A percentile compares a stretch with the other conserved stretches of the same genome.
These are phyloP conservation scores for Troides aeacus DNA, from an alignment of 2,888 invertebrate species.

Conservation along the genomic window DNA sequence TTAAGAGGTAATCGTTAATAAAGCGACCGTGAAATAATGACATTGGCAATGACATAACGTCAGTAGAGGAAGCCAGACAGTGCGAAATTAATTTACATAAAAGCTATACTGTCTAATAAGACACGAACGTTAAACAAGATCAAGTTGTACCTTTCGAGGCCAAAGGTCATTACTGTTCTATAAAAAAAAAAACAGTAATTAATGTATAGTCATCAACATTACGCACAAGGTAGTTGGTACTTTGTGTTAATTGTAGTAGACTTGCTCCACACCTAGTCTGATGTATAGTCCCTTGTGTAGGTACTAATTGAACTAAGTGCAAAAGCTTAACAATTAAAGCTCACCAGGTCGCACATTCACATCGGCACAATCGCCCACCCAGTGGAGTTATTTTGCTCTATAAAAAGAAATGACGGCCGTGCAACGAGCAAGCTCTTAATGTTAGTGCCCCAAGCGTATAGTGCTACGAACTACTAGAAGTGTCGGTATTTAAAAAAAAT, in stretches of 20 bases:
- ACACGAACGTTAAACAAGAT: constrained; percentile 4
- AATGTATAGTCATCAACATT: background rate
- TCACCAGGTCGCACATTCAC: constrained; percentile 2
- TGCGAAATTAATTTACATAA: constrained; percentile 32
- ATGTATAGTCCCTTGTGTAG: background rate
- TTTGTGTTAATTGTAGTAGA: background rate
- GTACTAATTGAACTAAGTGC: constrained; percentile 14
- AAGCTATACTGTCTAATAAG: constrained; percentile 8
- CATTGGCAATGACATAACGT: constrained; percentile 52
- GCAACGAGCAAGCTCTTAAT: constrained; percentile 26
- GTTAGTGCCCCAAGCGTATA: constrained; percentile 15
- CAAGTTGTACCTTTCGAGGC: background rate
- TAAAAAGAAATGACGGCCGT: constrained; percentile 33
- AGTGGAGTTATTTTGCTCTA: constrained; percentile 22
- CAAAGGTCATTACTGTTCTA: background rate
- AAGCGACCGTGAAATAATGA: constrained; percentile 52
- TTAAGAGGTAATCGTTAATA: constrained; percentile 31
- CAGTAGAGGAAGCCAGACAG: constrained; percentile 35
- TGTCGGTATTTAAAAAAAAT: constrained; percentile 12
- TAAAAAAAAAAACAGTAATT: too few relatives aligned
- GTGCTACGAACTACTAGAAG: constrained; percentile 9
- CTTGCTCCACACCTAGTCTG: background rate
- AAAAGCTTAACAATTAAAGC: constrained; percentile 17
- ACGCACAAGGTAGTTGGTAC: background rate
- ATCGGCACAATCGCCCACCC: constrained; percentile 19